Evolutionary conservation across 2,888 invertebrate species (phyloP).

Genomic region (Andrena bicolor): DNA sequence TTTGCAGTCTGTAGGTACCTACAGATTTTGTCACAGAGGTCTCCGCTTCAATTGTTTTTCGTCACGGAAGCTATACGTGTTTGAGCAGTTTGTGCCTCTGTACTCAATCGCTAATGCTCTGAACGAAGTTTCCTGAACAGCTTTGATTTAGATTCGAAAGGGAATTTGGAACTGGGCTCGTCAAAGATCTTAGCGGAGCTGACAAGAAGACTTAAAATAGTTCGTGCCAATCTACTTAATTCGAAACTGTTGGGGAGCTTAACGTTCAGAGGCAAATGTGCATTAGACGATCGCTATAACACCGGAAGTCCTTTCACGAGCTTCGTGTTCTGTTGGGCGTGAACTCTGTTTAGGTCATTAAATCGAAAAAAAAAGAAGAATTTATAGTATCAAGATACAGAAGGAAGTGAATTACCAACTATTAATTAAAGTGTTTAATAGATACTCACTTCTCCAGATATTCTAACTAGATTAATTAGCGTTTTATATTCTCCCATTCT

Average conservation of each 20-base stretch:
- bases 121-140: conserved; percentile 13
- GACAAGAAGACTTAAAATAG: conserved; percentile 29
- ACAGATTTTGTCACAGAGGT: background rate
- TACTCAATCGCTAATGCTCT: background rate
- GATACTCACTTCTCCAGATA: no score
- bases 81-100: background rate
- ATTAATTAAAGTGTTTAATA: no score
- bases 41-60: background rate
- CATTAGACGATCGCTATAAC: background rate
- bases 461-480: no score
- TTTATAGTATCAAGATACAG: background rate
- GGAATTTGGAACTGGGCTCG: conserved; percentile 1
- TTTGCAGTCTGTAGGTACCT: no score
- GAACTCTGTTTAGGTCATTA: background rate
- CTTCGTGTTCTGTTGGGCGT: background rate
- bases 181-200: conserved; percentile 24
- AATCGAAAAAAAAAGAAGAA: background rate
- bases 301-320: background rate
- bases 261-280: conserved; percentile 3
- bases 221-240: conserved; percentile 15
- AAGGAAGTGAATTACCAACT: no score
- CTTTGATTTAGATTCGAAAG: conserved; percentile 23
- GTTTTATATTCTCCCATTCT: no score
- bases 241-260: background rate
- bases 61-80: background rate